These are phyloP conservation scores for Mesoclemmys tuberculata DNA, from an alignment of 2,113 vertebrate genomes.

Conservation along the genomic window DNA sequence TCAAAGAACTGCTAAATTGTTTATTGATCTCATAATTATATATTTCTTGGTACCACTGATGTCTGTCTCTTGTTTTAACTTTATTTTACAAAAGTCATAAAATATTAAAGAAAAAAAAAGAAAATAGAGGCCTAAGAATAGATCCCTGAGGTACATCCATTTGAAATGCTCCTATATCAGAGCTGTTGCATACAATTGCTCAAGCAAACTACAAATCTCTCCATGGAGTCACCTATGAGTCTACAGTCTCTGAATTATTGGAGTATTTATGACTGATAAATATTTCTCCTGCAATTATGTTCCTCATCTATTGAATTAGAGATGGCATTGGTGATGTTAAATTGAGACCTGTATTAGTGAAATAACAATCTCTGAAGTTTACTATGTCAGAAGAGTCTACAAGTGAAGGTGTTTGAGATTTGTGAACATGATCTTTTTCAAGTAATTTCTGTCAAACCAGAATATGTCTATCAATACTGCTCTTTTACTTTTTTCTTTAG, in stretches of 20 bases:
- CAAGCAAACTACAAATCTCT: constrained; percentile 11
- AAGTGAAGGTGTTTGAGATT: background rate
- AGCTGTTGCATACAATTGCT: constrained; percentile 23
- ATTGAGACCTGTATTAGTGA: background rate
- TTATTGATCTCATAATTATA: constrained; percentile 64
- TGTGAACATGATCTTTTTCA: background rate
- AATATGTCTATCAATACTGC: background rate
- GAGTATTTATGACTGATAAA: constrained; percentile 49
- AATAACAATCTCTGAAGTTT: background rate
- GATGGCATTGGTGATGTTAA: background rate
- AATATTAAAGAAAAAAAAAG: constrained; percentile 25
- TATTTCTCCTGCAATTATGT: constrained; percentile 27
- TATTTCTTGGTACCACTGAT: constrained; percentile 17
- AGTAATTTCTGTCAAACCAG: background rate
- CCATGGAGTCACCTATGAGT: constrained; percentile 2
- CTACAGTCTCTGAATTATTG: constrained; percentile 28
- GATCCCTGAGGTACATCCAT: constrained; percentile 15
- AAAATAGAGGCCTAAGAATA: background rate
- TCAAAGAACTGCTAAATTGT: constrained; percentile 43
- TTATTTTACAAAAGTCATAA: constrained; percentile 57
- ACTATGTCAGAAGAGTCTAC: background rate
- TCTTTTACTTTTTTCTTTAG: background rate
- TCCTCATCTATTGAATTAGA: constrained; percentile 29
- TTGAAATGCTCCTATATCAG: constrained; percentile 41
- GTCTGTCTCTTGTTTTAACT: background rate